Percentiles rank a stretch among this genome's conserved stretches.
phyloP scores from a whole-genome alignment of 1,140 invertebrate species.

The Pantala flavescens region DNA sequence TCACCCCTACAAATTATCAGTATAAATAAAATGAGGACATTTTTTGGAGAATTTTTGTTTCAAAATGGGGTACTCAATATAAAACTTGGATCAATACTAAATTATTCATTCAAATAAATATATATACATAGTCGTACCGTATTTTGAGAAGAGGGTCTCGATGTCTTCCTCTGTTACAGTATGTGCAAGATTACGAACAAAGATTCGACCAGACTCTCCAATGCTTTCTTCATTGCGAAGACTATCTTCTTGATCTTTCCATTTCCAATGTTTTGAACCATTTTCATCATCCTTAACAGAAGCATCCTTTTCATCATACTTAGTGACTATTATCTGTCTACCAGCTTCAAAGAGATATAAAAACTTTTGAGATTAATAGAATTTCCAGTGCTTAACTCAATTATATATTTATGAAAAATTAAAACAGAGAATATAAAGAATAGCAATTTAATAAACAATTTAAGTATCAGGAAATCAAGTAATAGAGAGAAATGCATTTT shows the following conservation, averaged over 20 bases:
- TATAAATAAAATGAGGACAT: constrained; percentile 15
- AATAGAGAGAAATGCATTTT: too few relatives aligned
- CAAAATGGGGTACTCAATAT: too few relatives aligned
- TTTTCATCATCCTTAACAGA: constrained; percentile 32
- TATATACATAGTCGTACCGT: constrained; percentile 45
- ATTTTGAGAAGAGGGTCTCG: constrained; percentile 72
- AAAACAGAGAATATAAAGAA: too few relatives aligned
- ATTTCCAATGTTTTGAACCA: constrained; percentile 38
- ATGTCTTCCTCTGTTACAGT: constrained; percentile 80
- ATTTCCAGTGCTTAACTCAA: constrained; percentile 56
- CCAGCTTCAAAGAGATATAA: constrained; percentile 29
- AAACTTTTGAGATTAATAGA: constrained; percentile 26
- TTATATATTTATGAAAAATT: too few relatives aligned
- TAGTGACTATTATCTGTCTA: constrained; percentile 33
- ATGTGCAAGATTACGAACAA: constrained; percentile 89
- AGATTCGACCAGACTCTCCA: constrained; percentile 86
- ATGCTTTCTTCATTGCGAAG: constrained; percentile 68
- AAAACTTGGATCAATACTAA: too few relatives aligned
- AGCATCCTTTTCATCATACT: constrained; percentile 28
- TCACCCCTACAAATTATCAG: constrained; percentile 15
- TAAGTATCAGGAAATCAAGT: too few relatives aligned
- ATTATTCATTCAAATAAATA: too few relatives aligned
- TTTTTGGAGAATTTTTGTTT: too few relatives aligned
- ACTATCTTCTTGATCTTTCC: constrained; percentile 57
- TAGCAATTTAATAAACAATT: too few relatives aligned